These are phyloP conservation scores for Anarrhichthys ocellatus DNA, from an alignment of 2,113 vertebrate genomes.

Conservation along the genomic window DNA sequence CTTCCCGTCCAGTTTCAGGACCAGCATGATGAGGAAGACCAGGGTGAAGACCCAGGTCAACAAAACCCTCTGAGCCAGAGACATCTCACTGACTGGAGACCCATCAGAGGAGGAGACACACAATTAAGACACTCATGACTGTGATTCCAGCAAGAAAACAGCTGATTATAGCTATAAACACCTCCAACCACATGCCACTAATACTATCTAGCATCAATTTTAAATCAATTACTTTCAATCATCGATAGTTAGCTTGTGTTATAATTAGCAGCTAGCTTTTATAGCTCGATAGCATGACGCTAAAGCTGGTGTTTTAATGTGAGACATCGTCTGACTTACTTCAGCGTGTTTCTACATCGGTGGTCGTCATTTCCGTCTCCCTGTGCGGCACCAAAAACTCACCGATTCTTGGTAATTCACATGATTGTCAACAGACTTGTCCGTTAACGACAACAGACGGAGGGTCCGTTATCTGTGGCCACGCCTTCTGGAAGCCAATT, in stretches of 20 bases:
- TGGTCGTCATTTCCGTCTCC: not conserved
- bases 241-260: slow-evolving; percentile 5
- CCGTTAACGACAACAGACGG: not conserved
- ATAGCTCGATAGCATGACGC: slow-evolving; percentile 35
- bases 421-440: not conserved
- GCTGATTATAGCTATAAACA: too few species aligned
- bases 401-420: not conserved
- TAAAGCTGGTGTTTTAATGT: not conserved
- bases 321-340: slow-evolving; percentile 31
- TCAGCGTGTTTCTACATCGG: slow-evolving; percentile 12
- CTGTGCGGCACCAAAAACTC: not conserved
- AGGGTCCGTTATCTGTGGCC: slow-evolving; percentile 62
- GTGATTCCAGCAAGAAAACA: not conserved
- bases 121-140: not conserved
- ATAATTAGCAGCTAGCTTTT: slow-evolving; percentile 41
- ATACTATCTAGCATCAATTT: not conserved
- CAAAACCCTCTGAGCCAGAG: slow-evolving; percentile 94
- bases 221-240: not conserved
- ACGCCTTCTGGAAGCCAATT: slow-evolving; percentile 40
- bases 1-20: slow-evolving; percentile 95
- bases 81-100: slow-evolving; percentile 87
- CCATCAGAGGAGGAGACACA: slow-evolving; percentile 11
- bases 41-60: slow-evolving; percentile 95
- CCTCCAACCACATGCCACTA: not conserved
- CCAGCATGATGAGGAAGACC: slow-evolving; percentile 94